Evolutionary conservation across 2,888 invertebrate species (phyloP), one percentile per base, ranked within the genome.

Genomic region (Dione juno): DNA sequence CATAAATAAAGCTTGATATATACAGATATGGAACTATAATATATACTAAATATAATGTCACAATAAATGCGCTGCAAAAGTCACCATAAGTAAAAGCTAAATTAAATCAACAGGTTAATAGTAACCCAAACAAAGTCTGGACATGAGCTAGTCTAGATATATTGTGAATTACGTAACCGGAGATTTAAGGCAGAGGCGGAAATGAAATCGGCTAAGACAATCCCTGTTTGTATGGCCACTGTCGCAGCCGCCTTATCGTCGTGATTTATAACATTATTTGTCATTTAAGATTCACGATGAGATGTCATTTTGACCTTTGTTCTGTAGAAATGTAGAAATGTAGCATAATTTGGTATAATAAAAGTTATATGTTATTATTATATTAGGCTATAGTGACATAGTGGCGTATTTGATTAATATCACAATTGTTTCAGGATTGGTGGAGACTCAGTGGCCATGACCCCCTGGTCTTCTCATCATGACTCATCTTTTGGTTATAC

Each of bases 141-240:
- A 8, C 13, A 2, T 41, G 9, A 5, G 14, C n/a, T 21, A 41
- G 19, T 41, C 7, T 19, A 28, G 43, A 63, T 45, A 63, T 63
- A 63, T 48, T 63, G 9, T 48, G 16, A 35, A 63, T 63, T 48
- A 63, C 37, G 5, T 63, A 63, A 63, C 70, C 68, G 71, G 68
- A 68, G 59, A 71, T 71, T 71, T 37, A 37, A 63, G 58, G 65
- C 68, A 50, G 53, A 19, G 41, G n/a, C 64, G 71, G 71, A 71
- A 71, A 71, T 71, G 71, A 71, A 65, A 58, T 16, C 57, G 67
- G 59, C 59, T 52, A 53, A 67, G 68, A 68, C 67, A 65, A 59
- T 59, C 61, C 37, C 67, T 63, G 70, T 63, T 57, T 57, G 67
- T 67, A 45, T 67, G 61, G 50, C 59, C 67, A 59, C 16, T 58